phyloP scores from a whole-genome alignment of 2,888 invertebrate species.

The Napeogenes inachia region DNA sequence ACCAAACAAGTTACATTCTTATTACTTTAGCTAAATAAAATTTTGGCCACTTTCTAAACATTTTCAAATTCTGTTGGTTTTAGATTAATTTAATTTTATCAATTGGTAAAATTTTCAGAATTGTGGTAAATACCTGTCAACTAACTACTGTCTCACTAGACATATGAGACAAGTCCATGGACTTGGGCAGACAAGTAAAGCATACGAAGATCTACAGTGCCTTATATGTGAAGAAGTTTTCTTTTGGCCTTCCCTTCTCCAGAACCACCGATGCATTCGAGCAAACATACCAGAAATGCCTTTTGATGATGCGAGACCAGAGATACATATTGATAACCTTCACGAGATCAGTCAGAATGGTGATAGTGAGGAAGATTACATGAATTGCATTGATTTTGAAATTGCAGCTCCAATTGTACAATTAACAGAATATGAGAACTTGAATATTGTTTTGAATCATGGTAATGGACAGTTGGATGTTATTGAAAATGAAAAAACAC shows the following conservation, averaged over 20 bases:
- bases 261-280: slow-evolving; percentile 55
- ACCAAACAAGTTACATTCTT: no score
- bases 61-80: neutral
- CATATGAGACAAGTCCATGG: slow-evolving; percentile 50
- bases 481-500: slow-evolving; percentile 12
- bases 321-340: slow-evolving; percentile 54
- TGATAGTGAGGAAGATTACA: slow-evolving; percentile 43
- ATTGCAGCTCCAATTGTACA: slow-evolving; percentile 61
- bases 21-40: no score
- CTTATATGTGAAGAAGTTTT: slow-evolving; percentile 59
- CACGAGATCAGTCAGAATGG: slow-evolving; percentile 38
- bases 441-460: slow-evolving; percentile 19
- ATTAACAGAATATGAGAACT: slow-evolving; percentile 45
- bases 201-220: slow-evolving; percentile 43
- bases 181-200: slow-evolving; percentile 26
- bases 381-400: slow-evolving; percentile 55
- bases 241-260: slow-evolving; percentile 54
- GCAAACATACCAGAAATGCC: slow-evolving; percentile 50
- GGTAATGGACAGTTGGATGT: slow-evolving; percentile 17
- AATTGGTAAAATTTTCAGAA: slow-evolving; percentile 44
- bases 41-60: neutral
- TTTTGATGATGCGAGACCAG: slow-evolving; percentile 54
- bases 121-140: slow-evolving; percentile 55
- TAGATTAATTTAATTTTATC: neutral
- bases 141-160: slow-evolving; percentile 49